A percentile compares a stretch with the other conserved stretches of the same genome.
Conservation (phyloP, 1,140 invertebrate genomes). For the Drosophila subobscura region DNA sequence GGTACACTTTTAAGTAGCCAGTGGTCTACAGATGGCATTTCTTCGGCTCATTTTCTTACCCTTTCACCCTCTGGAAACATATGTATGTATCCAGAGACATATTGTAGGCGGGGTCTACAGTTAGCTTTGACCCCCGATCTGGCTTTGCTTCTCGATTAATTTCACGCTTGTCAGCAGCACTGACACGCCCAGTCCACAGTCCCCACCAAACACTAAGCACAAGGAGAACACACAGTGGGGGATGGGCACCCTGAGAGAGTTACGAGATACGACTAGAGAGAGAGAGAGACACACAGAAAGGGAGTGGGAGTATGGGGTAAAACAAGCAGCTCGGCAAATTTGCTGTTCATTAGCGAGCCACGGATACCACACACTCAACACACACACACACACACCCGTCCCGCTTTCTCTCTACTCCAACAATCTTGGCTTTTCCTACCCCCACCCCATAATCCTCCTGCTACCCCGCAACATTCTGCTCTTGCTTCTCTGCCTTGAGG, state of each 20-base stretch:
- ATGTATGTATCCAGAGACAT: too few relatives aligned
- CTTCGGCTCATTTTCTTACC: too few relatives aligned
- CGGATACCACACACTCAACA: conserved; percentile 6
- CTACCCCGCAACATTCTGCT: too few relatives aligned
- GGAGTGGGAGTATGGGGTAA: not conserved
- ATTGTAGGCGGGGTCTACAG: too few relatives aligned
- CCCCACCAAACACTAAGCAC: not conserved
- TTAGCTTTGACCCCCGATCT: conserved; percentile 5
- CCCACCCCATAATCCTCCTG: too few relatives aligned
- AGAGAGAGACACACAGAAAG: not conserved
- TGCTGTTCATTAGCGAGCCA: conserved; percentile 72
- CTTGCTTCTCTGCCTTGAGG: conserved; percentile 38
- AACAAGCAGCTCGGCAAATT: conserved; percentile 55
- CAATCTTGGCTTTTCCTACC: not conserved
- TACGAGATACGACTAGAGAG: not conserved
- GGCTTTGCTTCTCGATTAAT: conserved; percentile 81
- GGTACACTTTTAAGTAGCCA: not conserved
- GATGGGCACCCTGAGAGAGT: conserved; percentile 4
- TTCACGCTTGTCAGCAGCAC: conserved; percentile 79
- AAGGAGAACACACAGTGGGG: not conserved
- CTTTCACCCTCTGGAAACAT: too few relatives aligned
- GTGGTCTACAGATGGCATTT: conserved; percentile 17
- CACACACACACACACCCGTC: not conserved
- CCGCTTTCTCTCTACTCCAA: not conserved
- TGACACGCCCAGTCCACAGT: conserved; percentile 66